Evolutionary conservation across 1,140 invertebrate species (phyloP).

Genomic region (Euura lappo): DNA sequence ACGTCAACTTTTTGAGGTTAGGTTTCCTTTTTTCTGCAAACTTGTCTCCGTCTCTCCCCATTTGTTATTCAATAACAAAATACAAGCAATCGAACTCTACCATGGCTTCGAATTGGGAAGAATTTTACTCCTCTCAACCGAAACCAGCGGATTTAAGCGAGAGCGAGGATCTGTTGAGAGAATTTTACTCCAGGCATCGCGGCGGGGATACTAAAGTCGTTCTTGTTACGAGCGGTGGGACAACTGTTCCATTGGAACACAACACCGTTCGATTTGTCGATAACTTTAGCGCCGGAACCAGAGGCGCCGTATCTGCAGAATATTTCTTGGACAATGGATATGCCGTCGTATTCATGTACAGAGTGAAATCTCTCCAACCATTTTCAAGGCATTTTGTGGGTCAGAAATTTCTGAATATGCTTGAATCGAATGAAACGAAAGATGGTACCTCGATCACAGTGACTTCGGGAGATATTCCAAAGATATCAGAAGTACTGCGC

Average conservation of each 20-base stretch:
- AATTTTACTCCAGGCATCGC: slow-evolving; percentile 73
- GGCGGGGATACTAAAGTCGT: slow-evolving; percentile 71
- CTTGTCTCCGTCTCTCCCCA: too few relatives aligned
- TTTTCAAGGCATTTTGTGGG: slow-evolving; percentile 86
- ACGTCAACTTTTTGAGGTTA: too few relatives aligned
- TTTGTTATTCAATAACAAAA: too few relatives aligned
- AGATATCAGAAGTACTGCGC: slow-evolving; percentile 71
- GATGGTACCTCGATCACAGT: slow-evolving; percentile 72
- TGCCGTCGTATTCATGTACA: slow-evolving; percentile 80
- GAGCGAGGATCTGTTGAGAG: slow-evolving; percentile 71
- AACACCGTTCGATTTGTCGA: slow-evolving; percentile 98
- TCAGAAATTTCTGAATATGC: slow-evolving; percentile 81
- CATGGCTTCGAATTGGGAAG: slow-evolving; percentile 74
- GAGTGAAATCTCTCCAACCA: slow-evolving; percentile 85
- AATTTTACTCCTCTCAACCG: slow-evolving; percentile 79
- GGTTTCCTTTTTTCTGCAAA: too few relatives aligned
- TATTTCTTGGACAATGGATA: slow-evolving; percentile 89
- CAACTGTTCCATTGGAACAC: slow-evolving; percentile 94
- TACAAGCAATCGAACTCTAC: too few relatives aligned
- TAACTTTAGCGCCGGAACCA: slow-evolving; percentile 96
- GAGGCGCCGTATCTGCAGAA: slow-evolving; percentile 94
- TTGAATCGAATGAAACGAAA: slow-evolving; percentile 68
- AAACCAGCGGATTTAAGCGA: slow-evolving; percentile 76
- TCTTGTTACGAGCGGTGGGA: slow-evolving; percentile 91
- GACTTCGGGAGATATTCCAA: slow-evolving; percentile 71